Evolutionary conservation across 2,888 invertebrate genomes (phyloP), one percentile per base, ranked within the genome.

Genomic region (Cephalotes varians): DNA sequence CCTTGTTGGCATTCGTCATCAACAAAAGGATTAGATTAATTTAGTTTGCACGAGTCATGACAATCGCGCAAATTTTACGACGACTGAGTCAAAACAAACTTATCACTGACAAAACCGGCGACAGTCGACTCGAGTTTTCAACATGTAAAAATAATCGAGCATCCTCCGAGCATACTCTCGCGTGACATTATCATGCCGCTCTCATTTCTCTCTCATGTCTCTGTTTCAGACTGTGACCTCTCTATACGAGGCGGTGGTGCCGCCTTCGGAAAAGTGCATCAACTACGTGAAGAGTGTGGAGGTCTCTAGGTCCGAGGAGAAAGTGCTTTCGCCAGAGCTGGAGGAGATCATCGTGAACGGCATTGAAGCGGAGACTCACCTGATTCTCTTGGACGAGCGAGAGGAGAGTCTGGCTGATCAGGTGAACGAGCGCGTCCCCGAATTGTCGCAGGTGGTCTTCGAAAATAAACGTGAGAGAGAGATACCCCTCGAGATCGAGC

Each of bases 221-320:
- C 90, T 54, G 64, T 84, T 83, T 40, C 90, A 94, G 93, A 92
- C 90, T 51, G 91, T 93, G 73, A 92, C 91, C 25, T 92, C 93
- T 79, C 86, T 93, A 60, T 93, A 93, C 91, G 92, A 92, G 80
- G 89, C 91, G 44, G 91, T 92, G 67, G 91, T 93, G 84, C 93
- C 93, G 67, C 86, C 93, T 25, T 91, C 93, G 81, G 93, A 93
- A 77, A 94, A 94, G 92, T 93, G 94, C 76, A 92, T 94, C 89
- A 94, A 93, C 90, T 93, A 93, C 91, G 93, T 93, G 47, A 93
- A 93, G 87, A 92, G 93, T 81, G 92, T 93, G 67, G 91, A 93
- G 72, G 89, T 91, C 67, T 91, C 90, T 60, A 87, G 83, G 25
- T 83, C 83, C 44, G 90, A 90, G 83, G 86, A 86, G 83, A 87